These are phyloP conservation scores for Limnephilus auricula DNA, from an alignment of 2,888 invertebrate genomes.

Conservation along the genomic window DNA sequence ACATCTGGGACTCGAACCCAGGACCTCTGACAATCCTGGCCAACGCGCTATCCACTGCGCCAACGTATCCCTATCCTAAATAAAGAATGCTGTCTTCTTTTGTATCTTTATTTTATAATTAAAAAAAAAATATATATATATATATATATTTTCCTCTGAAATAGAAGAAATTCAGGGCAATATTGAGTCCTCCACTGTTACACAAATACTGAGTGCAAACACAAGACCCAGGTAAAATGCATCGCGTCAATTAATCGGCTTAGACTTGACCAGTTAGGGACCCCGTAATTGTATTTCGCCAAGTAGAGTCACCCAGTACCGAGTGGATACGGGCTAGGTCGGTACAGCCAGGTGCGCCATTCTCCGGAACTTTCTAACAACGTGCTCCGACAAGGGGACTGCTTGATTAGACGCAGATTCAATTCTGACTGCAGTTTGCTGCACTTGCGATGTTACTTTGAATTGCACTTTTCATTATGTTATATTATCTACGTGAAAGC, in stretches of 20 bases:
- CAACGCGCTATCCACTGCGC: too few species aligned
- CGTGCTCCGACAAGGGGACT: conserved; percentile 28
- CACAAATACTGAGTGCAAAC: background rate
- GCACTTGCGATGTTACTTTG: conserved; percentile 41
- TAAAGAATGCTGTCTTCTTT: too few species aligned
- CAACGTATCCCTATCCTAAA: too few species aligned
- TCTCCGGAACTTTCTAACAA: conserved; percentile 49
- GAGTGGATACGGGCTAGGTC: conserved; percentile 22
- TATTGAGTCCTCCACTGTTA: background rate
- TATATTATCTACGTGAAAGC: background rate
- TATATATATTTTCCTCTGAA: background rate
- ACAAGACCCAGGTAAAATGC: conserved; percentile 41
- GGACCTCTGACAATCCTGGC: too few species aligned
- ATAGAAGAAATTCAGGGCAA: background rate
- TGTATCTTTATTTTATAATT: too few species aligned
- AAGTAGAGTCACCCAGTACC: conserved; percentile 39
- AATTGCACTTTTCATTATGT: background rate
- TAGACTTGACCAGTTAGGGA: conserved; percentile 51
- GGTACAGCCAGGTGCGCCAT: conserved; percentile 13
- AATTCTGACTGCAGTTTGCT: conserved; percentile 43
- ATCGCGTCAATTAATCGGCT: conserved; percentile 53
- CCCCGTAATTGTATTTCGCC: conserved; percentile 55
- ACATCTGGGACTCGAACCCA: too few species aligned
- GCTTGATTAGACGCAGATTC: conserved; percentile 58
- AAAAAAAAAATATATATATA: background rate